Conservation (phyloP, 2,113 vertebrate species). For the Gyps fulvus region DNA sequence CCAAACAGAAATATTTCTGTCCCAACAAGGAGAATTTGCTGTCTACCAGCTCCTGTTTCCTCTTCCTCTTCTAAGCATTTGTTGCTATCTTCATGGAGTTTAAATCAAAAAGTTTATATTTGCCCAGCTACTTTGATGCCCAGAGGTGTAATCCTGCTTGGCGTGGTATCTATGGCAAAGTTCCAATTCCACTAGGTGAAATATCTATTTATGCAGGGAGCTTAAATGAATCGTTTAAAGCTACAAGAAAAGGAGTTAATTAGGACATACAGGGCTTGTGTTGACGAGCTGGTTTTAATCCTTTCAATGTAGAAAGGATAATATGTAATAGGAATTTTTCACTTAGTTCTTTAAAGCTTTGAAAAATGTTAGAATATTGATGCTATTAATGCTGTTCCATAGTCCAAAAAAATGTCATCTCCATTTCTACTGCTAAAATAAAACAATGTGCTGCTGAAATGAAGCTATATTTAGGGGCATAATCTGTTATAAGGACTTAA, state of each 20-base stretch:
- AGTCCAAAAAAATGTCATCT: background rate
- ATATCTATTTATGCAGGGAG: background rate
- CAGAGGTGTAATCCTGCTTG: background rate
- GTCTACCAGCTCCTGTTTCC: background rate
- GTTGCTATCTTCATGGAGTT: background rate
- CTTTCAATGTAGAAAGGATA: background rate
- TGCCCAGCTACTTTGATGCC: background rate
- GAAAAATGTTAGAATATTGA: background rate
- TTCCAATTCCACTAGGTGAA: background rate
- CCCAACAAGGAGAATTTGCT: background rate
- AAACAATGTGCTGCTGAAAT: background rate
- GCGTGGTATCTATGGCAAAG: background rate
- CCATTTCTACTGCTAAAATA: background rate
- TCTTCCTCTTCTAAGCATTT: background rate
- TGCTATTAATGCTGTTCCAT: background rate
- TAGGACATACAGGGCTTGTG: background rate
- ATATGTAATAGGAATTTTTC: background rate
- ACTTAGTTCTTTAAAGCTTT: background rate
- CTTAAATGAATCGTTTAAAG: background rate
- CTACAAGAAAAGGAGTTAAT: conserved; percentile 7
- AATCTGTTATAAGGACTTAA: background rate
- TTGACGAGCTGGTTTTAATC: conserved; percentile 1
- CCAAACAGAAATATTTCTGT: background rate
- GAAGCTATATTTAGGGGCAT: background rate
- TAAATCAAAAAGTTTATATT: background rate